phyloP scores from a whole-genome alignment of 2,888 invertebrate species.

The Eurytoma adleriae region DNA sequence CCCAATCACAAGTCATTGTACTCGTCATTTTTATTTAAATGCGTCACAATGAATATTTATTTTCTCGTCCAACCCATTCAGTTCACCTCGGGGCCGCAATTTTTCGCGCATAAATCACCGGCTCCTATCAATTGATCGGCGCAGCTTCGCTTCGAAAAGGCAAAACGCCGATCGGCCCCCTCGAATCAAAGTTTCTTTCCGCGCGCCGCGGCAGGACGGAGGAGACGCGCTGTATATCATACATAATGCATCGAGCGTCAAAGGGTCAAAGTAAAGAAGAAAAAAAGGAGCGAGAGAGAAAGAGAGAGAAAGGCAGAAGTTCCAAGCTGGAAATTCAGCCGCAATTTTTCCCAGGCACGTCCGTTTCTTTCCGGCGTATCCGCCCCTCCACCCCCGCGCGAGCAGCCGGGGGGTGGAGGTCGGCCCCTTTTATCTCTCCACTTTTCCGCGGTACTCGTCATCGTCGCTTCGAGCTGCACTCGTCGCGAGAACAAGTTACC shows the following conservation, averaged over 20 bases:
- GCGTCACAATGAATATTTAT: too few species aligned
- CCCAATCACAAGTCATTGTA: too few species aligned
- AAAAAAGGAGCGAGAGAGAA: slow-evolving; percentile 12
- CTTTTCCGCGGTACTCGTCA: neutral
- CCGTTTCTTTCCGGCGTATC: slow-evolving; percentile 13
- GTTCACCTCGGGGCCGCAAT: too few species aligned
- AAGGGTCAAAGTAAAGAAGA: slow-evolving; percentile 32
- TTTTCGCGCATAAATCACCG: too few species aligned
- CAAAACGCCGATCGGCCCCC: too few species aligned
- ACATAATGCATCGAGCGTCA: slow-evolving; percentile 37
- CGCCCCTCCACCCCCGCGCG: slow-evolving; percentile 1
- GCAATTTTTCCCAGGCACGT: slow-evolving; percentile 40
- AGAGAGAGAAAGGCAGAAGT: neutral
- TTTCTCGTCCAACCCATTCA: too few species aligned
- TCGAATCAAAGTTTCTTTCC: too few species aligned
- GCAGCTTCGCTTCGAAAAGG: too few species aligned
- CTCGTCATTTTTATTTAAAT: too few species aligned
- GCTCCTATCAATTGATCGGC: too few species aligned
- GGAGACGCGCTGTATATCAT: neutral
- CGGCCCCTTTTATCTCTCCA: neutral
- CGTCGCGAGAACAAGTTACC: slow-evolving; percentile 5
- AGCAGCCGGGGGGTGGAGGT: too few species aligned
- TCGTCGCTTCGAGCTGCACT: slow-evolving; percentile 24
- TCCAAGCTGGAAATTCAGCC: slow-evolving; percentile 31
- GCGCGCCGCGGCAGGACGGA: too few species aligned